Percentiles rank a stretch among this genome's conserved stretches.
These are phyloP conservation scores for Murina feae DNA, from an alignment of 2,113 vertebrate genomes.

Conservation along the genomic window DNA sequence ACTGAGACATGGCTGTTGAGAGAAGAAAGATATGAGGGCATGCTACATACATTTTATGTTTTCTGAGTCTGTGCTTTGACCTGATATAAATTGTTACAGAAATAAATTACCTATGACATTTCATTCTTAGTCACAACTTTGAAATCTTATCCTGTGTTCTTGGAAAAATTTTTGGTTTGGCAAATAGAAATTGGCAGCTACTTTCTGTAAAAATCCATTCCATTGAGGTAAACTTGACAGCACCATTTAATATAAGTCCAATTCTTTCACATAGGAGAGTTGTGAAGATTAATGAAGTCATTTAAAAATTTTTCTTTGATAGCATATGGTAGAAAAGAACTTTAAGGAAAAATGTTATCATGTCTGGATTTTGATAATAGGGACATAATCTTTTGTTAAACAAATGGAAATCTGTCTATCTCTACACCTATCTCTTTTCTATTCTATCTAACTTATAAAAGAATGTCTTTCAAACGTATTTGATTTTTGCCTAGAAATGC, in stretches of 20 bases:
- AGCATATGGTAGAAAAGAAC: not conserved
- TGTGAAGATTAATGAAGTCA: slow-evolving; percentile 44
- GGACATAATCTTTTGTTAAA: not conserved
- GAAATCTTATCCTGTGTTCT: slow-evolving; percentile 31
- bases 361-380: not conserved
- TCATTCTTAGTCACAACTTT: slow-evolving; percentile 17
- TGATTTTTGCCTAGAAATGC: not conserved
- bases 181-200: slow-evolving; percentile 40
- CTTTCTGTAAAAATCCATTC: slow-evolving; percentile 30
- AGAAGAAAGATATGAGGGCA: slow-evolving; percentile 13
- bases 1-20: not conserved
- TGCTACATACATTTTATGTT: not conserved
- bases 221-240: not conserved
- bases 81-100: slow-evolving; percentile 26
- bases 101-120: slow-evolving; percentile 44
- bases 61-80: not conserved
- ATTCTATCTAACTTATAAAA: not conserved
- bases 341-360: slow-evolving; percentile 25
- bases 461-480: not conserved
- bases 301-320: slow-evolving; percentile 24
- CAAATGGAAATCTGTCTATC: not conserved
- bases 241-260: slow-evolving; percentile 28
- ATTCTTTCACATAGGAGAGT: not conserved
- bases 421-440: not conserved
- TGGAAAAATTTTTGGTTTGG: slow-evolving; percentile 39